phyloP scores from a whole-genome alignment of 2,888 invertebrate species.

The Hirtodrosophila duncani region DNA sequence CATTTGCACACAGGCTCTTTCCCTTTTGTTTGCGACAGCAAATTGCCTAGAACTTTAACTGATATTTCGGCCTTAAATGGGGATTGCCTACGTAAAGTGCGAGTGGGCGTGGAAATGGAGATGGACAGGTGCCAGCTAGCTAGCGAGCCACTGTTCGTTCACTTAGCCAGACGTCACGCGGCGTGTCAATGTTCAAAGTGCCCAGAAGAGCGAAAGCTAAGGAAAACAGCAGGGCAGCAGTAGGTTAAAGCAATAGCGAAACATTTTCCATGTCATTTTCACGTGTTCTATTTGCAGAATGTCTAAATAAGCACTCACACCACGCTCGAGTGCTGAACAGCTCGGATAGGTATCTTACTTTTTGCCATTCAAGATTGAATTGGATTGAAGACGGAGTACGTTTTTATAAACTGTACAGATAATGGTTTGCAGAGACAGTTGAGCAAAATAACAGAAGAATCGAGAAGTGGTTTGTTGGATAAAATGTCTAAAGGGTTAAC shows the following conservation, averaged over 20 bases:
- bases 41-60: conserved; percentile 11
- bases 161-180: conserved; percentile 1
- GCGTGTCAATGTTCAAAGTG: too few relatives aligned
- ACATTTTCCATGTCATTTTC: conserved; percentile 39
- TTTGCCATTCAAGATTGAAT: too few relatives aligned
- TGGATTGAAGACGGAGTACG: too few relatives aligned
- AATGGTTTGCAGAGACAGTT: too few relatives aligned
- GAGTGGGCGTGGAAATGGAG: conserved; percentile 1
- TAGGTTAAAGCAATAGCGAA: conserved; percentile 14
- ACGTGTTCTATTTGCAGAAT: conserved; percentile 28
- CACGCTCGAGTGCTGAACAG: too few relatives aligned
- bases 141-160: background rate
- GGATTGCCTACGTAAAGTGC: too few relatives aligned
- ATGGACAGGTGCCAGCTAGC: conserved; percentile 36
- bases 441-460: too few relatives aligned
- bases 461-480: too few relatives aligned
- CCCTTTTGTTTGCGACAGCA: background rate
- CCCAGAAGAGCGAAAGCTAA: background rate
- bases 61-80: conserved; percentile 18
- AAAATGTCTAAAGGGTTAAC: too few relatives aligned
- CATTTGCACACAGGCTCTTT: background rate
- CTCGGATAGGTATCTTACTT: too few relatives aligned
- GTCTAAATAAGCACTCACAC: conserved; percentile 23
- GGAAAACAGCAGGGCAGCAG: background rate
- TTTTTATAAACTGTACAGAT: too few relatives aligned